These are phyloP conservation scores for Ethmia dodecea DNA, from an alignment of 2,888 invertebrate species.

Conservation along the genomic window DNA sequence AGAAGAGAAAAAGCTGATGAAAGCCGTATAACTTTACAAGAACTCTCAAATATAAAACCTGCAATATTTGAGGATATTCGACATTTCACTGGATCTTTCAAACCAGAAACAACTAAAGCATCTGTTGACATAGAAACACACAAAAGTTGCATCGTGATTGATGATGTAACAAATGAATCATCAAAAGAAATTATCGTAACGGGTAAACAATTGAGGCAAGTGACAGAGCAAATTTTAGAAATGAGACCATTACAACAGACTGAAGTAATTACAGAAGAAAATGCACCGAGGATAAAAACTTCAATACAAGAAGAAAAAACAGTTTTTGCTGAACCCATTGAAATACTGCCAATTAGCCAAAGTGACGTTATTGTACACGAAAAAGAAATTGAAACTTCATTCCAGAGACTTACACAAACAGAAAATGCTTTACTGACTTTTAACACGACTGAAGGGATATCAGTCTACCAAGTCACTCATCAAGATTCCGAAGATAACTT, in stretches of 20 bases:
- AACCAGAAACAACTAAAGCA: constrained; percentile 34
- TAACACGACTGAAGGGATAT: constrained; percentile 43
- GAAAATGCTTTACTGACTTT: constrained; percentile 41
- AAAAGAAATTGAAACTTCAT: constrained; percentile 35
- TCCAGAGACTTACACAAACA: constrained; percentile 23
- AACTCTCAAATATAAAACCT: constrained; percentile 33
- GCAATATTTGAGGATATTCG: constrained; percentile 39
- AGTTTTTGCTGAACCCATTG: constrained; percentile 30
- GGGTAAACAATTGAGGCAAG: constrained; percentile 47
- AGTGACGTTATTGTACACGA: constrained; percentile 43
- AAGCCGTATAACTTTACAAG: constrained; percentile 36
- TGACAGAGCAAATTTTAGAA: constrained; percentile 45
- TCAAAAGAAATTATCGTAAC: constrained; percentile 46
- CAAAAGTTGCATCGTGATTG: constrained; percentile 40
- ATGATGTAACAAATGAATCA: constrained; percentile 56
- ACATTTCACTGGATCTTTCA: constrained; percentile 25
- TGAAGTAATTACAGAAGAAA: constrained; percentile 45
- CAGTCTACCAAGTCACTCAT: constrained; percentile 52
- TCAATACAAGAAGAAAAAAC: constrained; percentile 25
- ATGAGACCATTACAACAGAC: constrained; percentile 44
- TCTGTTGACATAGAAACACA: constrained; percentile 38
- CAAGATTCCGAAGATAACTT: constrained; percentile 42
- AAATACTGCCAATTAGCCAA: constrained; percentile 40
- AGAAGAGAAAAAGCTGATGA: constrained; percentile 37
- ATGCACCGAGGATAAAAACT: constrained; percentile 24